Conservation (phyloP, 2,888 invertebrate genomes). For the Xestia c-nigrum region DNA sequence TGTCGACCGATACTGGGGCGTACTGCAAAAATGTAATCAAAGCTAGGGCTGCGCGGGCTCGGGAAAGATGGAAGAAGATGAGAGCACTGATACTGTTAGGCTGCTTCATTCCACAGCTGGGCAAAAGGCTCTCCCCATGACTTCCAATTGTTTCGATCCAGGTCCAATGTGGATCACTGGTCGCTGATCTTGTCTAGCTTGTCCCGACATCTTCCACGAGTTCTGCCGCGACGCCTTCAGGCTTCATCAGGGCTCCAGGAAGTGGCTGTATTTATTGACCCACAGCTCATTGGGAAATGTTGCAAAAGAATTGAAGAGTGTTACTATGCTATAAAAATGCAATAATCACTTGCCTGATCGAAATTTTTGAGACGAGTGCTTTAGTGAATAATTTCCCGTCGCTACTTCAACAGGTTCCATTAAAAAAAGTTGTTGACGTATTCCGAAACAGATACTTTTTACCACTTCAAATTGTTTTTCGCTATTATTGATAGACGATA, state of each 20-base stretch:
- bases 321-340: neutral
- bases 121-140: too few species aligned
- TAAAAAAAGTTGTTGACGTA: neutral
- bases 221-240: too few species aligned
- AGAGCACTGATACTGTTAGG: neutral
- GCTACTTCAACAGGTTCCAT: neutral
- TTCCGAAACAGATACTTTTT: neutral
- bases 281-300: too few species aligned
- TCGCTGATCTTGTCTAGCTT: too few species aligned
- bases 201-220: too few species aligned
- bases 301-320: neutral
- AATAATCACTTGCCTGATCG: neutral
- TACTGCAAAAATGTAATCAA: neutral
- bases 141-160: too few species aligned
- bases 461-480: neutral
- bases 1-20: neutral
- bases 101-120: too few species aligned
- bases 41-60: too few species aligned
- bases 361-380: neutral
- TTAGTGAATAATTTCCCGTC: neutral
- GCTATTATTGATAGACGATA: neutral
- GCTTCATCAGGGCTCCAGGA: too few species aligned
- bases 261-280: neutral
- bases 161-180: too few species aligned
- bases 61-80: too few species aligned